Base-by-base conservation (phyloP, 1,140 invertebrate genomes). In the Cotesia vestalis region DNA sequence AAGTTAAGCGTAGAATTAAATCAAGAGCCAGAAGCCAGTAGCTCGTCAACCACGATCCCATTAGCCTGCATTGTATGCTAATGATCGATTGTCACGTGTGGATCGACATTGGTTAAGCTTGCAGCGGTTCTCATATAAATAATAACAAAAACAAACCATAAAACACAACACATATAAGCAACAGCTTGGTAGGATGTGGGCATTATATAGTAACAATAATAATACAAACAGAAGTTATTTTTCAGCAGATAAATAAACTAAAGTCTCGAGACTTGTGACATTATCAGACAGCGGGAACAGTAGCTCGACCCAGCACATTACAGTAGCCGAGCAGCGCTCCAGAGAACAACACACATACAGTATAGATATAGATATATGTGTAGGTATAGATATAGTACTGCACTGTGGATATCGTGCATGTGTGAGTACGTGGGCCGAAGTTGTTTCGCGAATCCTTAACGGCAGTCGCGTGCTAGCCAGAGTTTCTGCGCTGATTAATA, bases 41-140 rank as follows among this genome's bases (percentile, higher is more conserved):
- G 79, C 76, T 66, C 77, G 79, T 81, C 80, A 79, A 72, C 77
- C 77, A 78, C 80, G 81, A 82, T 84, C 81, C 78, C 77, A 84
- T 84, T 84, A 83, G 80, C 78, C 74, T 68, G 77, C 76, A 83
- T 83, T 83, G 81, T 83, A 83, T 84, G 81, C 78, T 83, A 84
- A 84, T 84, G 78, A 84, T 78, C 73, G 72, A 66, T 81, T 78
- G 78, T 81, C 62, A 64, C 78, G 75, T 77, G 73, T 79, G 74
- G 77, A 81, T 83, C 80, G 70, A 64, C 73, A 78, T 80, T 75
- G 78, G 62, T 71, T 80, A 78, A 78, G 75, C 77, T 77, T 74
- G 73, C 77, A 78, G 74, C 52, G 79, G 72, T 80, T 80, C 75
- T 79, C 75, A 71, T 63, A 73, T 67, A 57, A 17, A 59, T 27